Percentiles rank a stretch among this genome's conserved stretches.
Evolutionary conservation across 2,888 invertebrate species (phyloP).

Genomic region (Melieria crassipennis): DNA sequence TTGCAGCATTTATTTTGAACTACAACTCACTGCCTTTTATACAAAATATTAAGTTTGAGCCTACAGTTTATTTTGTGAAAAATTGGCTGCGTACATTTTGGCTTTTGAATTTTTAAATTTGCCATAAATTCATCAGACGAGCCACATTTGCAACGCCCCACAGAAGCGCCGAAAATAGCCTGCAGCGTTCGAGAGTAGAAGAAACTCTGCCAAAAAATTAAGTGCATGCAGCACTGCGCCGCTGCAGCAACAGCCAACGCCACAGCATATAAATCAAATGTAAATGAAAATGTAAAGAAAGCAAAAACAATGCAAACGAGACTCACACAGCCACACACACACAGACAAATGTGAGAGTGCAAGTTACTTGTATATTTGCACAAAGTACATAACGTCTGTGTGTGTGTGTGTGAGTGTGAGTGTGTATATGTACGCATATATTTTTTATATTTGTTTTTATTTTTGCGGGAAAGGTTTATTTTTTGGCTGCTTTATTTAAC

Average conservation of each 20-base stretch:
- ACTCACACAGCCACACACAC: not conserved
- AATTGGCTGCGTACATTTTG: too few species aligned
- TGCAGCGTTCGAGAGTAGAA: not conserved
- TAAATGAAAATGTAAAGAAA: conserved; percentile 38
- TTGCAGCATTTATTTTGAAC: too few species aligned
- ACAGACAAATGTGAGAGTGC: too few species aligned
- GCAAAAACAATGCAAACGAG: conserved; percentile 24
- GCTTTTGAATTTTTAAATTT: too few species aligned
- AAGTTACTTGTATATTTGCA: not conserved
- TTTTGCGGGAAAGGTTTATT: not conserved
- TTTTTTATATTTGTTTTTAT: conserved; percentile 13
- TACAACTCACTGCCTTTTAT: too few species aligned
- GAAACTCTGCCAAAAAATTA: conserved; percentile 21
- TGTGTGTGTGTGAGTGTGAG: not conserved
- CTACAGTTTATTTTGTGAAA: too few species aligned
- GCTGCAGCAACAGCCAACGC: too few species aligned
- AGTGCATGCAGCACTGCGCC: conserved; percentile 12
- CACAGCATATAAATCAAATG: conserved; percentile 39
- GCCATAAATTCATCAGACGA: too few species aligned
- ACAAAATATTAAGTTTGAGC: too few species aligned
- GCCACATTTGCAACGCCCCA: too few species aligned
- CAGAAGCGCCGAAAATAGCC: too few species aligned
- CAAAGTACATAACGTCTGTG: not conserved
- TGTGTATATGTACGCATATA: not conserved
- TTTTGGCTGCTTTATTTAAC: conserved; percentile 3